These are phyloP conservation scores for Pseudomyrmex gracilis DNA, from an alignment of 1,140 invertebrate genomes.

Conservation along the genomic window DNA sequence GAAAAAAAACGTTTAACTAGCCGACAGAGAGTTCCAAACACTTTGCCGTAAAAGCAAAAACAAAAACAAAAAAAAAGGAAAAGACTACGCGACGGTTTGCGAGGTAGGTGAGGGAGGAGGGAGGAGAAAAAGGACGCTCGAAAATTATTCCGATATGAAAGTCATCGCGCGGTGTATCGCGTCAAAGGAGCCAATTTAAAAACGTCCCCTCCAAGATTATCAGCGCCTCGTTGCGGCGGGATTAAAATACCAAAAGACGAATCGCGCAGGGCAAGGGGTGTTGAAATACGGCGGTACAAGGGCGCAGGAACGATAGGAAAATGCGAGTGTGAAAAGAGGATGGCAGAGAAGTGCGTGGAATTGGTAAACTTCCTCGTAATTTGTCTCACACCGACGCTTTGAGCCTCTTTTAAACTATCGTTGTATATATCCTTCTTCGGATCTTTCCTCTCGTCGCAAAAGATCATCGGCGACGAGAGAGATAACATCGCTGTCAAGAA, in stretches of 20 bases:
- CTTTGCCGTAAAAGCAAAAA: conserved; percentile 59
- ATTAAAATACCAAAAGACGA: conserved; percentile 75
- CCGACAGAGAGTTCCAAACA: not conserved
- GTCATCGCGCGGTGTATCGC: conserved; percentile 81
- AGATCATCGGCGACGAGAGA: not conserved
- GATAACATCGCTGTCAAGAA: too few species aligned
- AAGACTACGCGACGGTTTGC: conserved; percentile 16
- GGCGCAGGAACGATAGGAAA: conserved; percentile 8
- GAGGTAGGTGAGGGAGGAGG: not conserved
- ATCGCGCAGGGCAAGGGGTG: conserved; percentile 13
- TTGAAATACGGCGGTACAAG: conserved; percentile 35
- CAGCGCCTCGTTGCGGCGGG: conserved; percentile 74
- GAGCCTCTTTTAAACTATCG: conserved; percentile 77
- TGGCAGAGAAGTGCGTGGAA: conserved; percentile 68
- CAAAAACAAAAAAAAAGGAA: conserved; percentile 54
- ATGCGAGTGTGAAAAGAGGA: conserved; percentile 4
- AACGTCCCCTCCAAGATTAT: conserved; percentile 85
- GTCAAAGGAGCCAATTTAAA: conserved; percentile 86
- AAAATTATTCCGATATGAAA: conserved; percentile 85
- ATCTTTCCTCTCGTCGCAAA: conserved; percentile 51
- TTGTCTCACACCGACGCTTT: conserved; percentile 79
- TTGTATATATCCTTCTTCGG: conserved; percentile 16
- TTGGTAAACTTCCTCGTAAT: conserved; percentile 83
- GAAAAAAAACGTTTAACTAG: conserved; percentile 39
- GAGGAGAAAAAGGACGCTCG: conserved; percentile 62